Percentiles rank a stretch among this genome's conserved stretches.
phyloP scores from a whole-genome alignment of 2,113 vertebrate species.

The Diadophis punctatus region DNA sequence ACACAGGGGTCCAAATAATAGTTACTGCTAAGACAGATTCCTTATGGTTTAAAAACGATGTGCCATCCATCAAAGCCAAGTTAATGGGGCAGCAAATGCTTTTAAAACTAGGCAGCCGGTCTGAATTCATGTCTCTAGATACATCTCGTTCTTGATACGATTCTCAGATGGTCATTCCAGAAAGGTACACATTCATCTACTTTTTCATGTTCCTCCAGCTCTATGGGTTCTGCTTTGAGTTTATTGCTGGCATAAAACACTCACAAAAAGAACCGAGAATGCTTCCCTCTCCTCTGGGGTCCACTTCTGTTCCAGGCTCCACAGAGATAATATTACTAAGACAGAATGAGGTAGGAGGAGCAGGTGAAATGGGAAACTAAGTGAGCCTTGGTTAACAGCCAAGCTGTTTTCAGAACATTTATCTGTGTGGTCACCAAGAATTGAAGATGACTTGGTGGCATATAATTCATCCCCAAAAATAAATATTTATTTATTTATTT shows the following conservation, averaged over 20 bases:
- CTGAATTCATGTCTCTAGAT: not conserved
- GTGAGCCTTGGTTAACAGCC: not conserved
- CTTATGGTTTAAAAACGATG: not conserved
- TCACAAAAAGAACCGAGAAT: not conserved
- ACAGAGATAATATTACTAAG: not conserved
- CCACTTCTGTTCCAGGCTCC: not conserved
- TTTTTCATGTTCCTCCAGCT: not conserved
- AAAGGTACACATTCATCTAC: not conserved
- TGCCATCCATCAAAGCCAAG: not conserved
- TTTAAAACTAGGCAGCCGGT: not conserved
- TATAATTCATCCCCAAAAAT: not conserved
- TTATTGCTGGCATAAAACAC: conserved; percentile 5
- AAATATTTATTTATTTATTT: no score
- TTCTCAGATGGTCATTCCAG: not conserved
- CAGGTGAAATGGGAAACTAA: not conserved
- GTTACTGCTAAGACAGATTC: not conserved
- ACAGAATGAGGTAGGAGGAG: not conserved
- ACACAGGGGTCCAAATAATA: not conserved
- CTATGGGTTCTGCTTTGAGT: not conserved
- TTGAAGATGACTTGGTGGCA: not conserved
- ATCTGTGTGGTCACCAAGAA: not conserved
- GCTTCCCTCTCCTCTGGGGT: not conserved
- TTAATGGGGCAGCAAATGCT: not conserved
- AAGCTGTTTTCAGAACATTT: not conserved
- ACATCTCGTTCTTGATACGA: not conserved